Evolutionary conservation across 2,888 invertebrate species (phyloP).

Genomic region (Lasioglossum morio): DNA sequence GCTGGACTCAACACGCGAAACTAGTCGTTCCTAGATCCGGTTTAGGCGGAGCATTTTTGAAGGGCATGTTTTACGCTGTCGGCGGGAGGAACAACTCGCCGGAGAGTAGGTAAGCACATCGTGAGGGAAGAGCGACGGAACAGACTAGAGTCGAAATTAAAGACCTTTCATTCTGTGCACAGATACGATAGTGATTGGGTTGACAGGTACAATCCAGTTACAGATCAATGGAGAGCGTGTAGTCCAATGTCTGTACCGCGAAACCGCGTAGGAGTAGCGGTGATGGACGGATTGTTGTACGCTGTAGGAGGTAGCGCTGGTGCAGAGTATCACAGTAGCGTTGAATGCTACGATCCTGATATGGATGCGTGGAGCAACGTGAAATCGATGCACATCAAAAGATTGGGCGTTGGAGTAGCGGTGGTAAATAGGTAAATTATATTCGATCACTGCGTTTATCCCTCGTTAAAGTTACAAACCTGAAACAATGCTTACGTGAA

Average conservation of each 20-base stretch:
- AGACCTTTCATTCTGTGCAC: slow-evolving; percentile 24
- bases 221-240: slow-evolving; percentile 94
- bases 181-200: slow-evolving; percentile 95
- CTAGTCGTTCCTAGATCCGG: slow-evolving; percentile 96
- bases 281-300: slow-evolving; percentile 95
- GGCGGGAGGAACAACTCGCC: slow-evolving; percentile 97
- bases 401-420: slow-evolving; percentile 93
- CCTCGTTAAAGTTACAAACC: background rate
- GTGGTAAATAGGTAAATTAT: slow-evolving; percentile 90
- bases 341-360: slow-evolving; percentile 96
- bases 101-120: slow-evolving; percentile 87
- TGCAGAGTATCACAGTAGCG: slow-evolving; percentile 93
- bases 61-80: slow-evolving; percentile 95
- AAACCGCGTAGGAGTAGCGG: slow-evolving; percentile 96
- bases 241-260: slow-evolving; percentile 94
- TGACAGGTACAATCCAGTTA: slow-evolving; percentile 93
- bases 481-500: background rate
- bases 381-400: slow-evolving; percentile 90
- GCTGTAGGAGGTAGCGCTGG: slow-evolving; percentile 97
- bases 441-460: background rate
- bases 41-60: slow-evolving; percentile 93
- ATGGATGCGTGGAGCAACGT: slow-evolving; percentile 92
- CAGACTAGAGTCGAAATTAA: slow-evolving; percentile 11
- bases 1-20: slow-evolving; percentile 93
- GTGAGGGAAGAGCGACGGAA: background rate